Evolutionary conservation across 2,797 vertebrate species (phyloP).

Genomic region (Gephyroberyx darwinii): DNA sequence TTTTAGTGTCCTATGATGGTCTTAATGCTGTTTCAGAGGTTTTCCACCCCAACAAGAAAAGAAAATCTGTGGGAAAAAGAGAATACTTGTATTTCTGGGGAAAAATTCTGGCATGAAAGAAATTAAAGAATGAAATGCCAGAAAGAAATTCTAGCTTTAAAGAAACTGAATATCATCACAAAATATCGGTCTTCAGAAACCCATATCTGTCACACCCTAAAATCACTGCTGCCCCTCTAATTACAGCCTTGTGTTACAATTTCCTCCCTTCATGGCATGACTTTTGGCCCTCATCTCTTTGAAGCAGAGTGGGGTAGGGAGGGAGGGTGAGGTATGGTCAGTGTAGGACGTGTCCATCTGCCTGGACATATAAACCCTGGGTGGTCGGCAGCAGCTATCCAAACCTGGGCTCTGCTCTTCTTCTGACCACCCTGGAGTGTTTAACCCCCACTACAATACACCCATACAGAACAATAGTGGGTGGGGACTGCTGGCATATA

Average conservation of each 20-base stretch:
- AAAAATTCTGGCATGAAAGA: too few species aligned
- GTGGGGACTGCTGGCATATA: conserved; percentile 24
- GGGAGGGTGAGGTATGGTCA: conserved; percentile 19
- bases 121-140: too few species aligned
- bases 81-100: too few species aligned
- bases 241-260: conserved; percentile 3
- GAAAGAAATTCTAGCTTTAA: too few species aligned
- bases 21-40: too few species aligned
- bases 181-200: too few species aligned
- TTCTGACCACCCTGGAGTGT: conserved; percentile 32
- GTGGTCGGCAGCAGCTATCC: conserved; percentile 57
- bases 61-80: too few species aligned
- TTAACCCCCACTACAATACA: not conserved
- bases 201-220: too few species aligned
- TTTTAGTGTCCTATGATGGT: too few species aligned
- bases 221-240: conserved; percentile 12
- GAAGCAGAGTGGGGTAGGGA: not conserved
- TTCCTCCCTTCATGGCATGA: not conserved
- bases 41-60: too few species aligned
- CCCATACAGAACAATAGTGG: conserved; percentile 54
- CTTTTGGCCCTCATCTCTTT: conserved; percentile 43
- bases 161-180: too few species aligned
- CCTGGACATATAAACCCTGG: conserved; percentile 46
- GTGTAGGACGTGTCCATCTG: conserved; percentile 1
- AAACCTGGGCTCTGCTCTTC: conserved; percentile 20